Conservation (phyloP, 2,797 vertebrate genomes). For the Pipistrellus nathusii region DNA sequence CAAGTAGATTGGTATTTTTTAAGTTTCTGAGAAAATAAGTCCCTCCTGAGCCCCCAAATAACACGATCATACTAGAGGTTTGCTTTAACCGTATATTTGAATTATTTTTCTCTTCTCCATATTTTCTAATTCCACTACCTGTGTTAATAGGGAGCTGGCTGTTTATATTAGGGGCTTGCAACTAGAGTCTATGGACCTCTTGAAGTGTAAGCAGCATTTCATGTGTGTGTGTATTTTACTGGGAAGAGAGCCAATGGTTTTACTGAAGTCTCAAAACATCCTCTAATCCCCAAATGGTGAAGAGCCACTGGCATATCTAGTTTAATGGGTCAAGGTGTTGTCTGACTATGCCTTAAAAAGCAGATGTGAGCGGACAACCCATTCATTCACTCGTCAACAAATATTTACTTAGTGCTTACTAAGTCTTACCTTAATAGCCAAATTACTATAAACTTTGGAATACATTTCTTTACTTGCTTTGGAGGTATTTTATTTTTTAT, state of each 20-base stretch:
- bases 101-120: neutral
- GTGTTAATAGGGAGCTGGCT: neutral
- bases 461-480: constrained; percentile 45
- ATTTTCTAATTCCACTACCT: neutral
- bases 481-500: neutral
- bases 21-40: neutral
- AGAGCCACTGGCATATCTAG: neutral
- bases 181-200: neutral
- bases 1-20: neutral
- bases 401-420: constrained; percentile 16
- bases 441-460: constrained; percentile 51
- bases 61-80: neutral
- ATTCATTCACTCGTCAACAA: constrained; percentile 5
- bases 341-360: constrained; percentile 42
- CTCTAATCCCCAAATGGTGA: constrained; percentile 3
- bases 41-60: neutral
- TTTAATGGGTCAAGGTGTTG: neutral
- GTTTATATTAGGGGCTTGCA: neutral
- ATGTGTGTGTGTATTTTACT: neutral
- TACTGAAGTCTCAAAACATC: neutral
- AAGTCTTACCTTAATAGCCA: constrained; percentile 32
- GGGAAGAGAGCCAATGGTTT: constrained; percentile 2
- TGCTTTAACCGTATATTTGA: neutral
- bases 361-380: neutral
- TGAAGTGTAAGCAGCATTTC: neutral